A percentile compares a stretch with the other conserved stretches of the same genome.
Evolutionary conservation across 1,140 invertebrate species (phyloP).

Genomic region (Dermatophagoides farinae): DNA sequence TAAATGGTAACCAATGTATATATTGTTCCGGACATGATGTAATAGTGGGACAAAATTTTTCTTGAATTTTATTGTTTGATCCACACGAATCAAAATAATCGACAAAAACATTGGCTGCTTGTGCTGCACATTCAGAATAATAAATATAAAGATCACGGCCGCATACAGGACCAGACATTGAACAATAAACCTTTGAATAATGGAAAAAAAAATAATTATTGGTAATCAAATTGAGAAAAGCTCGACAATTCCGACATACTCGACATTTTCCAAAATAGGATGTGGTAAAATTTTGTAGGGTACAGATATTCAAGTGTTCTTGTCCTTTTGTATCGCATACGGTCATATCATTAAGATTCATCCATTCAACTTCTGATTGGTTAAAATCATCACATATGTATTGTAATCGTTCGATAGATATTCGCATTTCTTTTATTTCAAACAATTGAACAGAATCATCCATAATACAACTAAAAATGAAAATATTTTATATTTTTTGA

Average conservation of each 20-base stretch:
- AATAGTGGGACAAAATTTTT: neutral
- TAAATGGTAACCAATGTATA: neutral
- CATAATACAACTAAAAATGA: neutral
- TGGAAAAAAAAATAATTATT: neutral
- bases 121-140: conserved; percentile 1
- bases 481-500: neutral
- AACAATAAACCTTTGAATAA: conserved; percentile 1
- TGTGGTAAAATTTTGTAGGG: neutral
- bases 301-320: neutral
- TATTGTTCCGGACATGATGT: neutral
- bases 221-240: neutral
- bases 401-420: neutral
- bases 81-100: neutral
- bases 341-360: neutral
- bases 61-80: neutral
- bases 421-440: neutral
- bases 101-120: neutral
- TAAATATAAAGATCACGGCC: neutral
- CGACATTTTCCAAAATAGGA: conserved; percentile 1
- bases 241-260: no score
- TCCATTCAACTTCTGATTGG: neutral
- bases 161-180: neutral
- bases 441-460: neutral
- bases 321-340: neutral
- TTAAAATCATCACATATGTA: neutral